Conservation (phyloP, 1,140 invertebrate genomes). For the Apis dorsata region DNA sequence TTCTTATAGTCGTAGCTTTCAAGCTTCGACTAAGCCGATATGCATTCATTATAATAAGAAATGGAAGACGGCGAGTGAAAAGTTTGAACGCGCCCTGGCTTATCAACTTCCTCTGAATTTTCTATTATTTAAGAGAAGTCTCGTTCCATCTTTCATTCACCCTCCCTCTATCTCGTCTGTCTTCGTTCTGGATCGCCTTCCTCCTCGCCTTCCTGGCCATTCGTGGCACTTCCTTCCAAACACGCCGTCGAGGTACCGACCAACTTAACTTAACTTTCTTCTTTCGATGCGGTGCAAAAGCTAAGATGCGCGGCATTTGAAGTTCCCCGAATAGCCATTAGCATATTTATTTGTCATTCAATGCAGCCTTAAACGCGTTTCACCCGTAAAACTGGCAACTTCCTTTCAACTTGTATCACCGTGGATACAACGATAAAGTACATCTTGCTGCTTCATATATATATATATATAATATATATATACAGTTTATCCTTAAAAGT, state of each 20-base stretch:
- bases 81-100: constrained; percentile 77
- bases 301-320: constrained; percentile 74
- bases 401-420: background rate
- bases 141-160: constrained; percentile 50
- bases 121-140: constrained; percentile 79
- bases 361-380: constrained; percentile 62
- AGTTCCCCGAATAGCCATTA: constrained; percentile 75
- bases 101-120: constrained; percentile 79
- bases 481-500: background rate
- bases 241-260: constrained; percentile 33
- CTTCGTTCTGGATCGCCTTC: constrained; percentile 34
- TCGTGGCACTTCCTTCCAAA: constrained; percentile 13
- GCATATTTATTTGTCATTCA: constrained; percentile 78
- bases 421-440: background rate
- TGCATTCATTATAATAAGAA: constrained; percentile 81
- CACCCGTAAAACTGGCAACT: constrained; percentile 36
- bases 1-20: constrained; percentile 71
- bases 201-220: constrained; percentile 44
- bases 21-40: constrained; percentile 79
- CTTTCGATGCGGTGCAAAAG: constrained; percentile 69
- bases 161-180: constrained; percentile 39
- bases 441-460: background rate
- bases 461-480: background rate
- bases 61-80: constrained; percentile 78
- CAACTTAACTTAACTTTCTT: constrained; percentile 73